phyloP scores from a whole-genome alignment of 1,140 invertebrate genomes.

The Drosophila arizonae region DNA sequence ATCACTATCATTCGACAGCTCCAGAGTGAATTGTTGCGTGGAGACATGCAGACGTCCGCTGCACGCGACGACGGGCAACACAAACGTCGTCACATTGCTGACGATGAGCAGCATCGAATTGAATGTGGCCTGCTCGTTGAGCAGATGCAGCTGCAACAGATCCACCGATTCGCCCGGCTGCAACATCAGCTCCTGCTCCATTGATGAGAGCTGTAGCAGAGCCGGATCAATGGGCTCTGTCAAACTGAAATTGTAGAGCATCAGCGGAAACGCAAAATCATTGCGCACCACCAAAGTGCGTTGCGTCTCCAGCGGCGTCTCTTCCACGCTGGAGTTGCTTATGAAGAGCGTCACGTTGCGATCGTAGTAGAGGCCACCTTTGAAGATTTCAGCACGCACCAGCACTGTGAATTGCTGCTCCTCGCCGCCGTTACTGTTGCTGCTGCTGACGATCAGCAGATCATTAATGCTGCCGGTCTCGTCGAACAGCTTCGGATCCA shows the following conservation, averaged over 20 bases:
- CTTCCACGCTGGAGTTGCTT: conserved; percentile 33
- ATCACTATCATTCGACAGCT: conserved; percentile 12
- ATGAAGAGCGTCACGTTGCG: conserved; percentile 66
- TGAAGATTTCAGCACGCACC: conserved; percentile 71
- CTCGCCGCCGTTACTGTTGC: neutral
- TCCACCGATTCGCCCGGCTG: conserved; percentile 64
- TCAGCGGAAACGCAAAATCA: conserved; percentile 59
- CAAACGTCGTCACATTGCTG: conserved; percentile 68
- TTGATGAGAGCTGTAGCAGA: conserved; percentile 54
- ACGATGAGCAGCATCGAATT: conserved; percentile 53
- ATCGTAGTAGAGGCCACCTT: conserved; percentile 62
- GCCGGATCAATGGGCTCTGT: conserved; percentile 43
- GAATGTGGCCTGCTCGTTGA: conserved; percentile 52
- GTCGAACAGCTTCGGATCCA: conserved; percentile 64
- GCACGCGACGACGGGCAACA: conserved; percentile 65
- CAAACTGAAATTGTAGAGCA: conserved; percentile 58
- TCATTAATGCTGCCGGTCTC: conserved; percentile 56
- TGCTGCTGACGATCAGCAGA: conserved; percentile 44
- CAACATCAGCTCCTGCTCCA: conserved; percentile 70
- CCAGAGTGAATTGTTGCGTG: conserved; percentile 52
- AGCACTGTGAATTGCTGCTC: conserved; percentile 59
- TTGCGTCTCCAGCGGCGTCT: conserved; percentile 35
- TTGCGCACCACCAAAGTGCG: conserved; percentile 63
- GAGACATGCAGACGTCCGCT: conserved; percentile 65
- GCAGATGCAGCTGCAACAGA: conserved; percentile 54